Percentiles rank a stretch among this genome's conserved stretches.
Evolutionary conservation across 2,797 vertebrate genomes (phyloP).

Genomic region (Manis pentadactyla): DNA sequence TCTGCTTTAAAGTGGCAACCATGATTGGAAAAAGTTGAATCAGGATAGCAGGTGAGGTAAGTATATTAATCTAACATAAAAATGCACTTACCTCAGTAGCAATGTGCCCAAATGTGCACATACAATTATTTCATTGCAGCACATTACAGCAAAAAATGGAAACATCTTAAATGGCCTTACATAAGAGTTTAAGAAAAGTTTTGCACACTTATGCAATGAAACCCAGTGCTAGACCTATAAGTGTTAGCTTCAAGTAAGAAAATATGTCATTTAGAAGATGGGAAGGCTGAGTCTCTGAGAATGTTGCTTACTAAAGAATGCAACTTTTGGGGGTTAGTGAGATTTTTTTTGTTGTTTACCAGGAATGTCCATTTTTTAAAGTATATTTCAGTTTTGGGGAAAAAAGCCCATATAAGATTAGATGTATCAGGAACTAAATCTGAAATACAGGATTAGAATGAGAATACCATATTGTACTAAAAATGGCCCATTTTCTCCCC

Average conservation of each 20-base stretch:
- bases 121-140: not conserved
- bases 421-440: conserved; percentile 41
- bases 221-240: rapidly evolving
- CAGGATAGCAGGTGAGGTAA: not conserved
- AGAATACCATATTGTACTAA: conserved; percentile 54
- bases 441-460: conserved; percentile 56
- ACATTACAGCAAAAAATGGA: not conserved
- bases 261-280: rapidly evolving
- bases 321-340: not conserved
- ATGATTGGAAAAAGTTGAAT: not conserved
- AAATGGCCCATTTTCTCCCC: conserved; percentile 54
- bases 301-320: not conserved
- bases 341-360: not conserved
- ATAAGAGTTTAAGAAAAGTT: not conserved
- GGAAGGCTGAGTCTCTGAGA: too few species aligned
- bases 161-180: not conserved
- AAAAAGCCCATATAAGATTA: conserved; percentile 6
- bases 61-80: not conserved
- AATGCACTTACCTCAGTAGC: not conserved
- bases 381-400: not conserved
- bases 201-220: not conserved
- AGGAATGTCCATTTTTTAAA: not conserved
- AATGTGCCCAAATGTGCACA: not conserved
- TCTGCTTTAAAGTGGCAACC: not conserved
- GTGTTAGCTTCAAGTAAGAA: not conserved